Evolutionary conservation across 1,140 invertebrate species (phyloP), one percentile per base, ranked within the genome.

Genomic region (Acromyrmex charruanus): DNA sequence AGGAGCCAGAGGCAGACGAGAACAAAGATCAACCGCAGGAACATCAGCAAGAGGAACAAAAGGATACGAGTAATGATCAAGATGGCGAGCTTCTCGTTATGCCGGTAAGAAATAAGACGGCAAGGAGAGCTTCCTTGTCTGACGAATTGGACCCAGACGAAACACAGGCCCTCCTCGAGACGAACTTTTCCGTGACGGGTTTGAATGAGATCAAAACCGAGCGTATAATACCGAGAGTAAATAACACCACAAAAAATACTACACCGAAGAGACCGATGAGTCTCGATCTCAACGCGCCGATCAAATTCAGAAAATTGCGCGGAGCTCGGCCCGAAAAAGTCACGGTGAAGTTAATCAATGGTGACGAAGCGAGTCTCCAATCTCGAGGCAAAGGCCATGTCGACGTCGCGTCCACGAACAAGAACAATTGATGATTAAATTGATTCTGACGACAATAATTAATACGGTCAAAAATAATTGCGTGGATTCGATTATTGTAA

Each of bases 151-250:
- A 69, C 61, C 31, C 59, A n/a, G 65, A 77, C 53, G 75, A 66
- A 58, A 59, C 59, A 14, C 44, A 63, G 10, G 51, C 21, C 18
- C 59, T 93, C 68, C 89, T 94, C 85, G 92, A 93, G 87, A 95
- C 92, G 55, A 94, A 94, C 90, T 95, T 94, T 82, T 94, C 92
- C 69, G 89, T 94, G 49, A 95, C 93, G 28, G 94, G 94, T 68
- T 91, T 94, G 53, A 94, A 94, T 63, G 94, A 94, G 71, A 94
- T 94, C 68, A 93, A 87, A 86, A 94, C 94, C 28, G 92, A 94
- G 87, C 89, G 91, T 72, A 90, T 94, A 58, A 87, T 88, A 14
- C 71, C 85, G 10, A 85, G 53, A 4, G 16, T 49, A 5, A 87
- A 89, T 25, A 51, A 63, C 7, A 82, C 14, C 16, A 77, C 88